phyloP scores from a whole-genome alignment of 2,888 invertebrate genomes.

The Embidobia sp. region DNA sequence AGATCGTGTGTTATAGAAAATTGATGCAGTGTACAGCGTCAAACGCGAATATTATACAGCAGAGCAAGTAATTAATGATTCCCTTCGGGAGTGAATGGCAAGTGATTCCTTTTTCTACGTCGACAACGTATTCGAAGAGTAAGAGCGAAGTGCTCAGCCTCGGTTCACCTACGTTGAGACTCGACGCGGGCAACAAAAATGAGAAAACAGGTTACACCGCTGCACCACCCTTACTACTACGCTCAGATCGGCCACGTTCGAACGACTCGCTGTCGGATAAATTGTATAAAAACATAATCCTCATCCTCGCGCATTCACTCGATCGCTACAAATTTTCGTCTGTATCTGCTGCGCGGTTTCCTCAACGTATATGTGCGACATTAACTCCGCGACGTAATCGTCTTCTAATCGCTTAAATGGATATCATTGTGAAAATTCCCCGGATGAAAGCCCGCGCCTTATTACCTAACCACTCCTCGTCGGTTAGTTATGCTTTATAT shows the following conservation, averaged over 20 bases:
- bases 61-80: conserved; percentile 63
- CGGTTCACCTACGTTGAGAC: conserved; percentile 79
- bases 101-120: conserved; percentile 59
- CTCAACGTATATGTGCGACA: no score
- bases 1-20: conserved; percentile 44
- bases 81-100: conserved; percentile 57
- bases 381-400: background rate
- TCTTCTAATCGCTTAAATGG: background rate
- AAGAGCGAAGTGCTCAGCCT: conserved; percentile 43
- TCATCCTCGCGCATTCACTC: conserved; percentile 7
- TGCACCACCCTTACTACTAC: conserved; percentile 38
- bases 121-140: conserved; percentile 43
- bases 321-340: background rate
- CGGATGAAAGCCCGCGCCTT: background rate
- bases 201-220: conserved; percentile 78
- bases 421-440: background rate
- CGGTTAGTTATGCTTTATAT: conserved; percentile 6
- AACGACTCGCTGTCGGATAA: conserved; percentile 32
- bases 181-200: conserved; percentile 79
- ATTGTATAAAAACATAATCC: conserved; percentile 21
- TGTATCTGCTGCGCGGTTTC: background rate
- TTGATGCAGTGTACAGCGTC: conserved; percentile 34
- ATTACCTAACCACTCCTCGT: conserved; percentile 1
- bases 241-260: conserved; percentile 27
- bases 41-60: conserved; percentile 51